Percentiles rank a stretch among this genome's conserved stretches.
These are phyloP conservation scores for Thymallus thymallus DNA, from an alignment of 2,113 vertebrate genomes.

Conservation along the genomic window DNA sequence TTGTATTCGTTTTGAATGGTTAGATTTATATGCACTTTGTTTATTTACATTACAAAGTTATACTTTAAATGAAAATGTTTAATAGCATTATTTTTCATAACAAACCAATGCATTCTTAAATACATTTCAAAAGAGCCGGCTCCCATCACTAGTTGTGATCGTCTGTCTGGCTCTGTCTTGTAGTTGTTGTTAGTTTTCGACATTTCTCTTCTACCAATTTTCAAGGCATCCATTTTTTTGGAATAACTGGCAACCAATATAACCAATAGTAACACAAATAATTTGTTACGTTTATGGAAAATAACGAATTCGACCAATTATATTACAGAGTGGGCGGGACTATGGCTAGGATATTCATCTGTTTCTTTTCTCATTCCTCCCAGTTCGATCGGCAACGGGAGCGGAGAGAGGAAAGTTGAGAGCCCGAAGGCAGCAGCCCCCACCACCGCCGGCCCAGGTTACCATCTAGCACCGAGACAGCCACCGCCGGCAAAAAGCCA, in stretches of 20 bases:
- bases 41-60: too few species aligned
- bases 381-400: conserved; percentile 99
- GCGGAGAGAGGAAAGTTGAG: conserved; percentile 95
- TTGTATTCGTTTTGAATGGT: too few species aligned
- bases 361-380: conserved; percentile 74
- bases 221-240: neutral
- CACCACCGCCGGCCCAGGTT: conserved; percentile 96
- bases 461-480: conserved; percentile 94
- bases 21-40: too few species aligned
- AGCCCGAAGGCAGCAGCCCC: conserved; percentile 96
- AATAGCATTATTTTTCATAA: too few species aligned
- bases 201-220: conserved; percentile 24
- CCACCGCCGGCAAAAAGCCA: conserved; percentile 89
- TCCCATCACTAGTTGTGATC: too few species aligned
- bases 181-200: conserved; percentile 18
- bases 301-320: conserved; percentile 65
- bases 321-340: conserved; percentile 59
- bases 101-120: too few species aligned
- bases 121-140: too few species aligned
- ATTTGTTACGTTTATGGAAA: neutral
- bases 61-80: too few species aligned
- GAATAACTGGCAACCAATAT: conserved; percentile 10
- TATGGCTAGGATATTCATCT: conserved; percentile 54
- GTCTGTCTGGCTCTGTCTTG: conserved; percentile 43
- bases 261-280: conserved; percentile 47